These are phyloP conservation scores for Strix uralensis DNA, from an alignment of 2,113 vertebrate species.

Conservation along the genomic window DNA sequence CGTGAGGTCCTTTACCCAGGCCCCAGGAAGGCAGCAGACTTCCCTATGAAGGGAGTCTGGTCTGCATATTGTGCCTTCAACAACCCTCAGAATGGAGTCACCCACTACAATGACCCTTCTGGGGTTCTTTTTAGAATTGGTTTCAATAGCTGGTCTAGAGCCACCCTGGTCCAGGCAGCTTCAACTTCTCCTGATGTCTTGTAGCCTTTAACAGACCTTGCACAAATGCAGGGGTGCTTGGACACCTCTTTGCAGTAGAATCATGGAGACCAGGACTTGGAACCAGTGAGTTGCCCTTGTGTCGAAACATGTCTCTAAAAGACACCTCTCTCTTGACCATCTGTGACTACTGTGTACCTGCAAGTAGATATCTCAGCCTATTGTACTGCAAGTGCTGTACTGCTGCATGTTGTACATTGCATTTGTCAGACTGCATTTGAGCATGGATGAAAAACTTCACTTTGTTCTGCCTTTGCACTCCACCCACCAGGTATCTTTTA, in stretches of 20 bases:
- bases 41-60: too few species aligned
- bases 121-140: too few species aligned
- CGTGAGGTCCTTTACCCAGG: too few species aligned
- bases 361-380: not conserved
- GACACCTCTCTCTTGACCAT: not conserved
- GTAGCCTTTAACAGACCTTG: not conserved
- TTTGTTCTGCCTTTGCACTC: not conserved
- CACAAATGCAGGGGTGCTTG: not conserved
- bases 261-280: not conserved
- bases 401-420: not conserved
- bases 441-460: not conserved
- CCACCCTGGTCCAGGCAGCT: not conserved
- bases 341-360: not conserved
- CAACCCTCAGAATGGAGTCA: too few species aligned
- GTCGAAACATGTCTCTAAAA: not conserved
- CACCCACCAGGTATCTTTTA: not conserved
- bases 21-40: too few species aligned
- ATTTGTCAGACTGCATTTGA: not conserved
- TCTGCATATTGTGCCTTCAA: too few species aligned
- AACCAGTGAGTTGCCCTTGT: not conserved
- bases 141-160: too few species aligned
- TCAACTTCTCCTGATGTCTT: not conserved
- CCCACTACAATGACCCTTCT: too few species aligned
- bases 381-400: not conserved
- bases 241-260: not conserved